phyloP scores from a whole-genome alignment of 2,797 vertebrate genomes.

The Setipinna tenuifilis region DNA sequence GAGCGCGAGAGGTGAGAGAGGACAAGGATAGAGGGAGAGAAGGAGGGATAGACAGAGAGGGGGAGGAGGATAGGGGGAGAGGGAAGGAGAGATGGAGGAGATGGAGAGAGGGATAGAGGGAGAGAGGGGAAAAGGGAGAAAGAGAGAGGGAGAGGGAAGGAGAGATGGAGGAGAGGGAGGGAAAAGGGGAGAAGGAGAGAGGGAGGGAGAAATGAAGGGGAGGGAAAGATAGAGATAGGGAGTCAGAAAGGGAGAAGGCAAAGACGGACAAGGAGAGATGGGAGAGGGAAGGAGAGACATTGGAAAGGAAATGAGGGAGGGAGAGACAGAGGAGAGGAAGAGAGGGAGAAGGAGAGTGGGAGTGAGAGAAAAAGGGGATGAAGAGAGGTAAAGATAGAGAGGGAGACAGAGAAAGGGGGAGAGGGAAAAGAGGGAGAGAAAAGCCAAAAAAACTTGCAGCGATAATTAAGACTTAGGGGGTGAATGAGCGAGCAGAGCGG shows the following conservation, averaged over 20 bases:
- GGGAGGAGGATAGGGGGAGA: not conserved
- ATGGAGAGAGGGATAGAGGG: not conserved
- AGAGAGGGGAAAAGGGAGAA: not conserved
- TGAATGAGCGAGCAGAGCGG: conserved; percentile 73
- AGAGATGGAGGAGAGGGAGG: not conserved
- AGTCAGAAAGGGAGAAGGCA: too few relatives aligned
- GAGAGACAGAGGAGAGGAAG: not conserved
- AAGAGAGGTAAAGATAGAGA: conserved; percentile 69
- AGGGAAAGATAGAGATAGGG: too few relatives aligned
- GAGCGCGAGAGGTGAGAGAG: not conserved
- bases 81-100: not conserved
- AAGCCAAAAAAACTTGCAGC: conserved; percentile 65
- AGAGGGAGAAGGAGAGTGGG: conserved; percentile 41
- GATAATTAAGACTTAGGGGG: conserved; percentile 81
- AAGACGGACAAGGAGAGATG: too few relatives aligned
- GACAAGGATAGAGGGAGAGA: not conserved
- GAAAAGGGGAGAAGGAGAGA: too few relatives aligned
- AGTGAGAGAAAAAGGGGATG: conserved; percentile 70
- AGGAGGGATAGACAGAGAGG: too few relatives aligned
- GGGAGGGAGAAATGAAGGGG: too few relatives aligned
- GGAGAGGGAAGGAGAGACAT: not conserved
- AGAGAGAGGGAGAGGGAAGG: too few relatives aligned
- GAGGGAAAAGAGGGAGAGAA: conserved; percentile 47
- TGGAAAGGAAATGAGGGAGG: too few relatives aligned
- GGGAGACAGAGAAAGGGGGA: conserved; percentile 72